Percentiles rank a stretch among this genome's conserved stretches.
phyloP scores from a whole-genome alignment of 2,113 vertebrate genomes.

The Mesembrinibis cayennensis region DNA sequence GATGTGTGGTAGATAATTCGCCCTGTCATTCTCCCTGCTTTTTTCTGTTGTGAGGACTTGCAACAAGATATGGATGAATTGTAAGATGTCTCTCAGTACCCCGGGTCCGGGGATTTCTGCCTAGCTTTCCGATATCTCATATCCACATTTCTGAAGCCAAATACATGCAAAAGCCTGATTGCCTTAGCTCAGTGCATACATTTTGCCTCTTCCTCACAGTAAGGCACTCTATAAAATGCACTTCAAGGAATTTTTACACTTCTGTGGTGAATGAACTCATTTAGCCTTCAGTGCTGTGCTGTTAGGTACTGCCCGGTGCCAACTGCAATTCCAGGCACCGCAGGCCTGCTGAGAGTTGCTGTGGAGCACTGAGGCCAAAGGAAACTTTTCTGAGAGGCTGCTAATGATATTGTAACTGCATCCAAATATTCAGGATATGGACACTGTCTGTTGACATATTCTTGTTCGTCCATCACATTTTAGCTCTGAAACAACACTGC shows the following conservation, averaged over 20 bases:
- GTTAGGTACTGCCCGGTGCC: neutral
- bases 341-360: neutral
- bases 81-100: neutral
- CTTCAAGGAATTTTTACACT: neutral
- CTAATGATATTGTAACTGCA: neutral
- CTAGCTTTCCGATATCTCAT: neutral
- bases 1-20: neutral
- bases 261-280: neutral
- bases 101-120: neutral
- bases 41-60: neutral
- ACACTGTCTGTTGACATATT: neutral
- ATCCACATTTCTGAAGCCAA: neutral
- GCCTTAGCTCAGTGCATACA: neutral
- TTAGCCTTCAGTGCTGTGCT: neutral
- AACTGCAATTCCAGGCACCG: neutral
- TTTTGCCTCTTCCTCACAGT: neutral
- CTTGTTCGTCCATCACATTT: neutral
- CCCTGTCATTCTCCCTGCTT: neutral
- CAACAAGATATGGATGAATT: neutral
- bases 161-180: neutral
- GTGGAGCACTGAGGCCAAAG: neutral
- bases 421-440: neutral
- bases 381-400: conserved; percentile 11
- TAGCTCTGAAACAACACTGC: neutral
- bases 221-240: neutral